Conservation (phyloP, 2,888 invertebrate genomes). For the Tetrapedia diversipes region DNA sequence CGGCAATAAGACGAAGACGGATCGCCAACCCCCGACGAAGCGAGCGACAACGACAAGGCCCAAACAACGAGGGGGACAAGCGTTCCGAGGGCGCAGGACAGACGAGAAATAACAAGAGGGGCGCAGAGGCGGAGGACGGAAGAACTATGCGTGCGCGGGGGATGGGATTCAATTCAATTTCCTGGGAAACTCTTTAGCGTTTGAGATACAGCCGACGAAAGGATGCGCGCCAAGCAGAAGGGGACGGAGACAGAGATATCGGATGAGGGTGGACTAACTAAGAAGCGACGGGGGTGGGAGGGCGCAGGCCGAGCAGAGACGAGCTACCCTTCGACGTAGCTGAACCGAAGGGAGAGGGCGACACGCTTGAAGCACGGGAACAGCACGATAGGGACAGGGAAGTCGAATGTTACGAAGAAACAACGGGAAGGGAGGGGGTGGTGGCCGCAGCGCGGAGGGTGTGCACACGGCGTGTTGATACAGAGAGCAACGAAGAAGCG, state of each 20-base stretch:
- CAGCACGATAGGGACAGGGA: constrained; percentile 69
- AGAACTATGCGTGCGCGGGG: not conserved
- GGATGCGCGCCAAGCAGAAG: constrained; percentile 69
- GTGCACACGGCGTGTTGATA: constrained; percentile 39
- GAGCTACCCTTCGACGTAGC: constrained; percentile 10
- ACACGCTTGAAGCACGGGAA: constrained; percentile 47
- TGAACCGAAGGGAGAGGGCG: constrained; percentile 23
- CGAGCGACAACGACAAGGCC: constrained; percentile 8
- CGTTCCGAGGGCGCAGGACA: constrained; percentile 10
- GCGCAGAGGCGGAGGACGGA: not conserved
- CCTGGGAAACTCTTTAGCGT: constrained; percentile 79
- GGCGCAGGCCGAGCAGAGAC: constrained; percentile 49
- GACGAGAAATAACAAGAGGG: constrained; percentile 41
- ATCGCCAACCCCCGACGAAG: constrained; percentile 15
- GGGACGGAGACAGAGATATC: constrained; percentile 46
- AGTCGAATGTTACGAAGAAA: constrained; percentile 28
- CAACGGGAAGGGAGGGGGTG: constrained; percentile 6
- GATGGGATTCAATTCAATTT: constrained; percentile 79
- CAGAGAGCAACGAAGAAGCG: constrained; percentile 24
- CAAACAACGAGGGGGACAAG: constrained; percentile 26
- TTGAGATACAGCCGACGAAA: constrained; percentile 77
- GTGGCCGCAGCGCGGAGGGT: not conserved
- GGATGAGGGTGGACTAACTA: constrained; percentile 23
- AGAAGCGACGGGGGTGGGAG: not conserved
- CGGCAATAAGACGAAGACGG: constrained; percentile 28